phyloP scores from a whole-genome alignment of 2,113 vertebrate species.

The Syngnathus typhle region DNA sequence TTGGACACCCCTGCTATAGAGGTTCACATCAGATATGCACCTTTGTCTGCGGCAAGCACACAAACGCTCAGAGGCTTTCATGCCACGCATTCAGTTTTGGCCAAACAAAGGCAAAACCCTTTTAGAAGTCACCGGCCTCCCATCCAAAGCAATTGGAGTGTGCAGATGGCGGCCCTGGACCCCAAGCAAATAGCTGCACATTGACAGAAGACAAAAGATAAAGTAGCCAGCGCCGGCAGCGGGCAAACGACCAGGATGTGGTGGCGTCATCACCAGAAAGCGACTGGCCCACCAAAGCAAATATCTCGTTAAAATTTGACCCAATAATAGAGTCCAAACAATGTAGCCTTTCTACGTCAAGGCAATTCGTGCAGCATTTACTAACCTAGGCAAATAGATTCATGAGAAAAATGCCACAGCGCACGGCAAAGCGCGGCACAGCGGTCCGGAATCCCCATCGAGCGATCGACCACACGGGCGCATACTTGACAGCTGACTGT shows the following conservation, averaged over 20 bases:
- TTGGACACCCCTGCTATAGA: no score
- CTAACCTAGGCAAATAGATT: neutral
- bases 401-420: neutral
- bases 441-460: slow-evolving; percentile 39
- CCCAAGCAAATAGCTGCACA: slow-evolving; percentile 60
- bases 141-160: slow-evolving; percentile 74
- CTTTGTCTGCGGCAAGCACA: slow-evolving; percentile 14
- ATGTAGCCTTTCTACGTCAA: slow-evolving; percentile 52
- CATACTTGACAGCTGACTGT: neutral
- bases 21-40: slow-evolving; percentile 27
- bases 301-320: slow-evolving; percentile 53
- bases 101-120: slow-evolving; percentile 34
- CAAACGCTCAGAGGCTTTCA: slow-evolving; percentile 31
- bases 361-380: slow-evolving; percentile 43
- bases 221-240: slow-evolving; percentile 46
- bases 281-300: slow-evolving; percentile 27
- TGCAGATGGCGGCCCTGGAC: slow-evolving; percentile 72
- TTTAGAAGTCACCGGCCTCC: slow-evolving; percentile 55
- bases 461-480: slow-evolving; percentile 52
- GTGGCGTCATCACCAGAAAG: slow-evolving; percentile 26
- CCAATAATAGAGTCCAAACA: slow-evolving; percentile 57
- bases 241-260: slow-evolving; percentile 16
- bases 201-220: slow-evolving; percentile 61
- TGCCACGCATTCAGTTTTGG: slow-evolving; percentile 34
- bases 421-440: neutral